phyloP scores from a whole-genome alignment of 1,140 invertebrate species.

The Hesperophylax magnus region DNA sequence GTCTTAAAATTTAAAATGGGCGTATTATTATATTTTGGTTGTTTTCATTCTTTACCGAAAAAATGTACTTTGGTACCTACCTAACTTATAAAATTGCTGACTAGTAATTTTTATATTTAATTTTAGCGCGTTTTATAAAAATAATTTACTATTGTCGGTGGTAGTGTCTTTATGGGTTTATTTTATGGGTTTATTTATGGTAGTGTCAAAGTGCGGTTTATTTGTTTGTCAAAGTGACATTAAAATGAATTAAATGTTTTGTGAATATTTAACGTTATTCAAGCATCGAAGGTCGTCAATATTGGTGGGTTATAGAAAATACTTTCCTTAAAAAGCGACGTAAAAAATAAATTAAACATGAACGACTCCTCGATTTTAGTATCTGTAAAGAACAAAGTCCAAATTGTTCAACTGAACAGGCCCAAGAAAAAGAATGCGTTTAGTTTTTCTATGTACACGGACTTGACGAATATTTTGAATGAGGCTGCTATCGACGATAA shows the following conservation, averaged over 20 bases:
- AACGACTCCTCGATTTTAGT: slow-evolving; percentile 58
- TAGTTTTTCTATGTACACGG: slow-evolving; percentile 78
- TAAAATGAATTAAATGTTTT: background rate
- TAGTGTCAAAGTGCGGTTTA: background rate
- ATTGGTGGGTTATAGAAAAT: background rate
- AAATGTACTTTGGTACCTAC: no score
- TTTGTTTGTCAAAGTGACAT: background rate
- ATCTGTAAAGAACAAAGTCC: slow-evolving; percentile 60
- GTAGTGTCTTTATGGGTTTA: background rate
- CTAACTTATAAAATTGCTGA: background rate
- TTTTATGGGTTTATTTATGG: background rate
- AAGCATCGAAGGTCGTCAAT: background rate
- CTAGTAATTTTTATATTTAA: background rate
- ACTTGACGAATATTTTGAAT: slow-evolving; percentile 76
- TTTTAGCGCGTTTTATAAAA: background rate
- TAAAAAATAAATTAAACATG: slow-evolving; percentile 15
- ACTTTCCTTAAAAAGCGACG: background rate
- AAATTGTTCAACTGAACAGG: slow-evolving; percentile 79
- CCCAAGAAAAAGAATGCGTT: slow-evolving; percentile 87
- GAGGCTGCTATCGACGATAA: slow-evolving; percentile 77
- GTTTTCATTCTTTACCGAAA: no score
- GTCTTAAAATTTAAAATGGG: no score
- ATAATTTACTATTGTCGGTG: background rate
- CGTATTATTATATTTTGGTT: no score
- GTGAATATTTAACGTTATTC: background rate